Conservation (phyloP, 1,140 invertebrate genomes). For the Drosophila ohnishii region DNA sequence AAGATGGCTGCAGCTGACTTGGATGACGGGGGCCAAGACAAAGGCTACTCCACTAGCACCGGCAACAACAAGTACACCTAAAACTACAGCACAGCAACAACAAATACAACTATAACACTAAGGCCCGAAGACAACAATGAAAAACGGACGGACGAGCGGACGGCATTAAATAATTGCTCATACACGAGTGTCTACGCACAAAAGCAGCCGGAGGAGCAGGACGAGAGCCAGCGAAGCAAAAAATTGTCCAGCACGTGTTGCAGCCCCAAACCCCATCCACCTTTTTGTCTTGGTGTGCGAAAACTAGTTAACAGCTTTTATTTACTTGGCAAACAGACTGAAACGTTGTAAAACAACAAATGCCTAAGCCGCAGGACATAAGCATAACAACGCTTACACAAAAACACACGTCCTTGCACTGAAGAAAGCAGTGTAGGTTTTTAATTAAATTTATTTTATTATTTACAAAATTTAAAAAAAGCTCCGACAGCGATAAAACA, state of each 20-base stretch:
- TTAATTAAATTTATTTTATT: neutral
- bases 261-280: slow-evolving; percentile 12
- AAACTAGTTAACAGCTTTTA: slow-evolving; percentile 76
- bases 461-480: too few species aligned
- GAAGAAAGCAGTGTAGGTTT: neutral
- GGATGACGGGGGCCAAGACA: slow-evolving; percentile 39
- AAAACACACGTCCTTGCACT: slow-evolving; percentile 21
- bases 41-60: slow-evolving; percentile 17
- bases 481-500: too few species aligned
- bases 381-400: slow-evolving; percentile 41
- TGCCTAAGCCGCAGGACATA: slow-evolving; percentile 68
- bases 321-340: slow-evolving; percentile 70
- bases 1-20: slow-evolving; percentile 47
- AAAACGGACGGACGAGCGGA: slow-evolving; percentile 18
- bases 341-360: slow-evolving; percentile 65
- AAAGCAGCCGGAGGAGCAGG: slow-evolving; percentile 21
- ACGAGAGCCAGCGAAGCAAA: slow-evolving; percentile 30
- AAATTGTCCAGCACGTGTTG: slow-evolving; percentile 40
- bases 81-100: neutral
- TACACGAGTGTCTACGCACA: slow-evolving; percentile 53
- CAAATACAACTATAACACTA: neutral
- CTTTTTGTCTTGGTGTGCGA: slow-evolving; percentile 42
- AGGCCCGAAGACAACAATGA: slow-evolving; percentile 35
- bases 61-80: slow-evolving; percentile 6
- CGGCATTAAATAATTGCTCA: slow-evolving; percentile 71